Percentiles rank a stretch among this genome's conserved stretches.
phyloP scores from a whole-genome alignment of 2,113 vertebrate genomes.

The Heterotis niloticus region DNA sequence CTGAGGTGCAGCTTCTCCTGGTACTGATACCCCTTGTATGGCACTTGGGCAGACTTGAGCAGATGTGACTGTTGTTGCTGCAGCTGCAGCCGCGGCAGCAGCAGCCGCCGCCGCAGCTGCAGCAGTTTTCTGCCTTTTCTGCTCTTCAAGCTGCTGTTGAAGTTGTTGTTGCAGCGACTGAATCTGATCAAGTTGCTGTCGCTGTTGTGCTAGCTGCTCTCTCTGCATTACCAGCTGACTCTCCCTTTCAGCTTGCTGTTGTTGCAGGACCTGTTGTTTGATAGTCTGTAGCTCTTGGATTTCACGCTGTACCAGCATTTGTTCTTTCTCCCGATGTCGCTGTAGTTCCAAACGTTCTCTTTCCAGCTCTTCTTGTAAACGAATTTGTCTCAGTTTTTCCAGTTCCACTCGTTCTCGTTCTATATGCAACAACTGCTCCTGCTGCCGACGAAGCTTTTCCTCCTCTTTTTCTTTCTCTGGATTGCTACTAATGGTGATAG shows the following conservation, averaged over 20 bases:
- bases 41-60: slow-evolving; percentile 75
- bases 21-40: slow-evolving; percentile 69
- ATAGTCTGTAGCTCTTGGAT: slow-evolving; percentile 94
- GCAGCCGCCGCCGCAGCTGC: slow-evolving; percentile 71
- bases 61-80: slow-evolving; percentile 74
- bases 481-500: slow-evolving; percentile 54
- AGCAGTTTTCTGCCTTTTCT: slow-evolving; percentile 88
- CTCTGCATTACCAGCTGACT: slow-evolving; percentile 90
- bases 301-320: slow-evolving; percentile 90
- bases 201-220: slow-evolving; percentile 94
- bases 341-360: slow-evolving; percentile 88
- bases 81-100: slow-evolving; percentile 61
- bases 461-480: slow-evolving; percentile 80
- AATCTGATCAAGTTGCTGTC: slow-evolving; percentile 93
- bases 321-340: slow-evolving; percentile 91
- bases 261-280: slow-evolving; percentile 94
- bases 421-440: slow-evolving; percentile 87
- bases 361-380: slow-evolving; percentile 92
- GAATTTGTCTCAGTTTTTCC: slow-evolving; percentile 87
- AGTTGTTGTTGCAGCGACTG: slow-evolving; percentile 95
- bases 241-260: slow-evolving; percentile 92
- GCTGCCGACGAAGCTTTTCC: slow-evolving; percentile 83
- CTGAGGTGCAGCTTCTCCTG: slow-evolving; percentile 55
- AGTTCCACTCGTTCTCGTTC: slow-evolving; percentile 90
- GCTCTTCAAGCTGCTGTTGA: slow-evolving; percentile 93